phyloP scores from a whole-genome alignment of 2,888 invertebrate genomes.

The Pristionchus maxplancki region DNA sequence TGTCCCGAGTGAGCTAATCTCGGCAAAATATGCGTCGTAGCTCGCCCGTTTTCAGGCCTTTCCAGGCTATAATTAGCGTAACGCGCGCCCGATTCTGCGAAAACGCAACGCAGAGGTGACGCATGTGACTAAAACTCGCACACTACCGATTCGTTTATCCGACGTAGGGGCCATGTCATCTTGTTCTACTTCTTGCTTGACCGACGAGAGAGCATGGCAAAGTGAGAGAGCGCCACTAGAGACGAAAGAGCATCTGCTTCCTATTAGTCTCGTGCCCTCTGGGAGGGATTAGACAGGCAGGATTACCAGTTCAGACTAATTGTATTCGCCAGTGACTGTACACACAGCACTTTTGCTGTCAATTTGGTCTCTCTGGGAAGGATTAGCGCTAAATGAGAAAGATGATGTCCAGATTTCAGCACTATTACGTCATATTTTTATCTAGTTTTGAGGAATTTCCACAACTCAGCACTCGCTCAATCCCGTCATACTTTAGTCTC shows the following conservation, averaged over 20 bases:
- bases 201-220: background rate
- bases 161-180: constrained; percentile 14
- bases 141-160: constrained; percentile 1
- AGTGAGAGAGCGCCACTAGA: too few relatives aligned
- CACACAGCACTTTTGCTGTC: too few relatives aligned
- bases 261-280: background rate
- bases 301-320: background rate
- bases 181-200: background rate
- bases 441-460: background rate
- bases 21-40: background rate
- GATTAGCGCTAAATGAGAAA: too few relatives aligned
- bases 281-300: background rate
- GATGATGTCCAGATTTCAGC: too few relatives aligned
- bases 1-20: constrained; percentile 5
- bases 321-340: too few relatives aligned
- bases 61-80: background rate
- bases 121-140: background rate
- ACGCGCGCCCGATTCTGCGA: background rate
- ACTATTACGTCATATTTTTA: too few relatives aligned
- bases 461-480: background rate
- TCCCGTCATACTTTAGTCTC: background rate
- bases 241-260: constrained; percentile 23
- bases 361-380: too few relatives aligned
- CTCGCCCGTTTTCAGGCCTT: background rate
- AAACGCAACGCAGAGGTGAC: background rate